These are phyloP conservation scores for Mormyrus proboscirostris DNA, from an alignment of 2,797 vertebrate species.

Conservation along the genomic window DNA sequence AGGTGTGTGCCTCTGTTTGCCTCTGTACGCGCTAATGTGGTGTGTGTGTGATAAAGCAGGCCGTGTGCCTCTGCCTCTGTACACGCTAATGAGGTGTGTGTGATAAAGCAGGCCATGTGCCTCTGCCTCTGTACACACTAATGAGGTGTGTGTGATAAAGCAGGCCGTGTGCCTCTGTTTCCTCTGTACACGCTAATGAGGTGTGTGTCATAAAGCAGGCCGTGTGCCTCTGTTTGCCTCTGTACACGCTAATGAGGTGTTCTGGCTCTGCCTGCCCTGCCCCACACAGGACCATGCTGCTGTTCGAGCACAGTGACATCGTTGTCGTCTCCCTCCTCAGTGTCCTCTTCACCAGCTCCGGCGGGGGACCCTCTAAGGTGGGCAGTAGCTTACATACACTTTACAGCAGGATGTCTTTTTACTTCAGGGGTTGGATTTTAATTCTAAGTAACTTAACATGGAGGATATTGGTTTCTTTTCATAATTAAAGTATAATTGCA, in stretches of 20 bases:
- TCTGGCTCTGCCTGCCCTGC: constrained; percentile 9
- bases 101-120: too few species aligned
- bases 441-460: not conserved
- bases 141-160: too few species aligned
- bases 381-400: not conserved
- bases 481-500: not conserved
- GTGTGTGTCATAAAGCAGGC: not conserved
- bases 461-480: not conserved
- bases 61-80: too few species aligned
- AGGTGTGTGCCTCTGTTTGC: too few species aligned
- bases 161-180: too few species aligned
- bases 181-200: not conserved
- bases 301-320: constrained; percentile 92
- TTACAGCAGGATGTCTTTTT: not conserved
- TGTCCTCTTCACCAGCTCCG: constrained; percentile 85
- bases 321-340: constrained; percentile 83
- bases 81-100: too few species aligned
- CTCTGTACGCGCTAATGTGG: too few species aligned
- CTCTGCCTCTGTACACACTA: too few species aligned
- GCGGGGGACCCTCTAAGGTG: constrained; percentile 93
- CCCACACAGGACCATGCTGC: constrained; percentile 74
- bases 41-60: too few species aligned
- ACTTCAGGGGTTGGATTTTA: not conserved
- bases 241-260: not conserved
- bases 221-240: not conserved